phyloP scores from a whole-genome alignment of 2,113 vertebrate genomes.

The Taxidea taxus region DNA sequence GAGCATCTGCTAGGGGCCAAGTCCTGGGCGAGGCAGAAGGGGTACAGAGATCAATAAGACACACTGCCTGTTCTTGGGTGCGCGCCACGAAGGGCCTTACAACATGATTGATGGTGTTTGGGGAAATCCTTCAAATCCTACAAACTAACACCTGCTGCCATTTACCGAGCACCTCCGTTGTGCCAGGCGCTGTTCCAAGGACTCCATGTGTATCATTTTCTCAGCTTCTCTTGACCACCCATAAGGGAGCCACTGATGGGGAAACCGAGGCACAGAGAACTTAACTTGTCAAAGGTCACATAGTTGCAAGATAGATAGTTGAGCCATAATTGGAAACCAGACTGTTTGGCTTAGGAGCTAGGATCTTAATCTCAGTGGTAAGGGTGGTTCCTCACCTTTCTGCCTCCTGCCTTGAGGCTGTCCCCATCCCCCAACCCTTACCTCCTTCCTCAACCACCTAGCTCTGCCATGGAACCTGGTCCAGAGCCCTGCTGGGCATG shows the following conservation, averaged over 20 bases:
- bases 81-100: not conserved
- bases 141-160: not conserved
- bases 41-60: not conserved
- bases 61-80: not conserved
- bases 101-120: not conserved
- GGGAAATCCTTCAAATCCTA: not conserved
- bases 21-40: not conserved
- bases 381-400: no score
- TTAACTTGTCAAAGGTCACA: not conserved
- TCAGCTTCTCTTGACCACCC: not conserved
- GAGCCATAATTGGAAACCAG: not conserved
- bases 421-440: not conserved
- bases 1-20: not conserved
- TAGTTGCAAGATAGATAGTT: no score
- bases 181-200: not conserved
- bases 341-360: not conserved
- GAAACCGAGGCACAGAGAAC: not conserved
- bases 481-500: not conserved
- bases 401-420: not conserved
- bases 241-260: not conserved
- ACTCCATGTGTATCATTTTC: not conserved
- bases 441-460: not conserved
- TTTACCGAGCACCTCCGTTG: not conserved
- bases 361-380: not conserved
- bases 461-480: not conserved